Base-by-base conservation (phyloP, 1,140 invertebrate species). In the Drosophila ercepeae region DNA sequence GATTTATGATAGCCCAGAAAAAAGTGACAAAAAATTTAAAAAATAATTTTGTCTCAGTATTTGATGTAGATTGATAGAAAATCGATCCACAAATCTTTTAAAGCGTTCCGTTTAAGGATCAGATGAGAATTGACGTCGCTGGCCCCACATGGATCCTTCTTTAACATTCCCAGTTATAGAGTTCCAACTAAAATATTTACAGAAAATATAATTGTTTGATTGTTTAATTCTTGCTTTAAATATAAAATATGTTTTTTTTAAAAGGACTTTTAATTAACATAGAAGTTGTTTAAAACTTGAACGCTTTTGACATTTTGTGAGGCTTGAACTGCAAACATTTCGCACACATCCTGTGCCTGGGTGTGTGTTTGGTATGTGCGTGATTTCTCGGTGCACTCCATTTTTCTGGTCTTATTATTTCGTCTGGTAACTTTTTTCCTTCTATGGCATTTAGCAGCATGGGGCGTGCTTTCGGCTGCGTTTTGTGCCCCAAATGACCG, bases 401-500 rank as follows among this genome's bases (percentile, higher is more conserved):
- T 52, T 78, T 61, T 58, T 39, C 19, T 9, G 16, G 21, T 63
- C 49, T 46, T 77, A 59, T 65, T 58, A 60, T 58, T 54, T 42
- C 21, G 60, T 67, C 61, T 68, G 48, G 27, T 32, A 9, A n/a
- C 48, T 49, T 64, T 63, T 68, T 59, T 45, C 44, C 44, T 19
- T 18, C 14, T 42, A 14, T 39, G 65, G 57, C 74, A 86, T 81
- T 86, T 79, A 84, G 63, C 72, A 74, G 77, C 72, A 54, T 59
- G 71, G 71, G 42, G 75, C 55, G 58, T 74, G 57, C 57, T 68
- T 72, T 45, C 42, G 73, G 34, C 74, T 73, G 74, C 74, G 61
- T 75, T 83, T 74, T 78, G 79, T 46, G 67, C 34, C 73, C 76
- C 76, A 78, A 86, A 81, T 88, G 81, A 86, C 81, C 82, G 76